Evolutionary conservation across 64 coral and sea anemone species (phyloP), one percentile per base, ranked within the genome.

Genomic region (Acropora yongei): DNA sequence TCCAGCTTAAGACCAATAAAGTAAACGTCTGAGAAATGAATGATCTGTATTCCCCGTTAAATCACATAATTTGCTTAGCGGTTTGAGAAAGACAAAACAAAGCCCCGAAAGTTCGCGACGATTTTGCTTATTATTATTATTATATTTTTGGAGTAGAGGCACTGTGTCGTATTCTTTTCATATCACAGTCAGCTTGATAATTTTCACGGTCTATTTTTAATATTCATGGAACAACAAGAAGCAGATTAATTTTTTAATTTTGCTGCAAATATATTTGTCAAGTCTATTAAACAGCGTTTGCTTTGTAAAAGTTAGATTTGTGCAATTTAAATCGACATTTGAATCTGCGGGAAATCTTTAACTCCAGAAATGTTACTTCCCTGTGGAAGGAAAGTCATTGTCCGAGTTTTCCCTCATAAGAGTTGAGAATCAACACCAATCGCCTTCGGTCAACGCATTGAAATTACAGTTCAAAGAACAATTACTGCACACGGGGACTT

Each of bases 211-310:
- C 77, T 51, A 86, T 77, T 75, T 76, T 84, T 92, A 83, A 16
- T 61, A 84, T 84, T 45, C 43, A 87, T 86, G 18, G 80, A 67
- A 49, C 57, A 13, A 80, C 43, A 84, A 90, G 82, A 78, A 75
- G 71, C 88, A 79, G 84, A 74, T 87, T 63, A 88, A 96, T 75
- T 75, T 87, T 93, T 93, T 96, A 96, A 96, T 96, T 90, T 93
- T 90, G 87, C 88, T 67, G 39, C 45, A 88, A 90, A 90, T 80
- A 90, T 93, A 93, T 93, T 96, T 93, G 91, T 74, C 68, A 93
- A 55, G 61, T 92, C 94, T 89, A 96, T 96, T 96, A 96, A 96
- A 96, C 85, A 92, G 75, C 90, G 88, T 96, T 96, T 96, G 94
- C 92, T 92, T 96, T 90, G 74, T 82, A 51, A 41, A 75, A 84